Conservation (phyloP, 2,888 invertebrate species). For the Vesta saturnalis region DNA sequence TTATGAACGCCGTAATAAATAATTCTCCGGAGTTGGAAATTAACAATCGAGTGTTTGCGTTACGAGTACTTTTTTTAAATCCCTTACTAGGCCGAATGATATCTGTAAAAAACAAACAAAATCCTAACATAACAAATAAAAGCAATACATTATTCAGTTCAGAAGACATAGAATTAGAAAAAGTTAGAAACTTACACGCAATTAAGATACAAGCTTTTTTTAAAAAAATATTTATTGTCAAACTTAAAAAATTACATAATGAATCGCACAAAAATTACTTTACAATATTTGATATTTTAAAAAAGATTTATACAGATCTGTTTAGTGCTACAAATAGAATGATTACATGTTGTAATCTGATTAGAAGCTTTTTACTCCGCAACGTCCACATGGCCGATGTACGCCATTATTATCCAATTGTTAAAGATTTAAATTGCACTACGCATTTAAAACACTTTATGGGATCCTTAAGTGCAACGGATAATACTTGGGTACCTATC, state of each 20-base stretch:
- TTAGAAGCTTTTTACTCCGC: constrained; percentile 50
- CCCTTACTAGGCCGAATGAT: too few species aligned
- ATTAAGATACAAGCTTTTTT: constrained; percentile 54
- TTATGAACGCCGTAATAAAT: constrained; percentile 34
- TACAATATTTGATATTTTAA: constrained; percentile 48
- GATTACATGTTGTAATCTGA: constrained; percentile 39
- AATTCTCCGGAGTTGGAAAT: constrained; percentile 13
- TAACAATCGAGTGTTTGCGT: constrained; percentile 35
- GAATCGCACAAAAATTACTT: constrained; percentile 43
- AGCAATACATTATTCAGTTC: constrained; percentile 8
- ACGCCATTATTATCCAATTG: constrained; percentile 43
- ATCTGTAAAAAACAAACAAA: too few species aligned
- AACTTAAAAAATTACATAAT: constrained; percentile 45
- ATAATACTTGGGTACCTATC: constrained; percentile 48
- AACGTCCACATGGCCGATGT: constrained; percentile 35
- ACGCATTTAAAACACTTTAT: constrained; percentile 44
- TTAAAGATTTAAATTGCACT: constrained; percentile 47
- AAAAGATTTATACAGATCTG: constrained; percentile 46
- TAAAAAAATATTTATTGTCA: constrained; percentile 48
- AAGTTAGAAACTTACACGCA: constrained; percentile 48
- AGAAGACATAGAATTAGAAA: constrained; percentile 45
- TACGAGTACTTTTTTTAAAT: constrained; percentile 44
- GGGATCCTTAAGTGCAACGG: constrained; percentile 22
- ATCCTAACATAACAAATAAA: neutral
- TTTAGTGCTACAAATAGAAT: constrained; percentile 48